Evolutionary conservation across 2,888 invertebrate species (phyloP), one percentile per base, ranked within the genome.

Genomic region (Escarpia spicata): DNA sequence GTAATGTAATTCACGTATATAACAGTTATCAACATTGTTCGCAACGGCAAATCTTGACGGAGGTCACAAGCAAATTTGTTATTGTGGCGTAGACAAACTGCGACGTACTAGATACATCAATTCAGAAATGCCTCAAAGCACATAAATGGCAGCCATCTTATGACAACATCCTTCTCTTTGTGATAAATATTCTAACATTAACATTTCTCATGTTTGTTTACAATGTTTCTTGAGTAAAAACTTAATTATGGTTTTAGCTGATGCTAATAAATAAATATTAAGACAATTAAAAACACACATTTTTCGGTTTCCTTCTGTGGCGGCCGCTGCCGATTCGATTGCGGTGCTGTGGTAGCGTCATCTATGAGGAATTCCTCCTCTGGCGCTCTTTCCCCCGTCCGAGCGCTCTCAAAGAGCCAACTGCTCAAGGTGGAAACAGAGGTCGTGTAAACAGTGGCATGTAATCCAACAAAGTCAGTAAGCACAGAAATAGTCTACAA

Each of bases 361-460:
- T 93, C 93, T 45, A 93, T 90, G 8, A 94, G 90, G 94, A 94
- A 96, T 19, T 94, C 92, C 0, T 95, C 94, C 92, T 96, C 97
- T 58, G 97, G 96, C 1, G 98, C 97, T 90, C 97, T 96, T 26
- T 95, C 95, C 0, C 97, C 97, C 0, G 96, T 95, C 91, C 95
- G 95, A 26, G 97, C 98, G 96, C 98, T 98, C 45, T 97, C 97
- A 91, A 98, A 95, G 92, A 99, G 96, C 99, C 99, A 99, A 43
- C 96, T 96, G 94, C 43, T 94, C 60, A 3, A 19, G 45, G 31
- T 90, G 52, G 19, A n/a, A 12, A 37, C 26, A 45, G 3, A 31
- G 58, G 43, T 90, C 15, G 26, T 26, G n/a, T 75, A 75, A 19
- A 26, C 37, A 37, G 37, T 37, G 37, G 37, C 1, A 37, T 37